Evolutionary conservation across 2,797 vertebrate genomes (phyloP).

Genomic region (Channallabes apus): DNA sequence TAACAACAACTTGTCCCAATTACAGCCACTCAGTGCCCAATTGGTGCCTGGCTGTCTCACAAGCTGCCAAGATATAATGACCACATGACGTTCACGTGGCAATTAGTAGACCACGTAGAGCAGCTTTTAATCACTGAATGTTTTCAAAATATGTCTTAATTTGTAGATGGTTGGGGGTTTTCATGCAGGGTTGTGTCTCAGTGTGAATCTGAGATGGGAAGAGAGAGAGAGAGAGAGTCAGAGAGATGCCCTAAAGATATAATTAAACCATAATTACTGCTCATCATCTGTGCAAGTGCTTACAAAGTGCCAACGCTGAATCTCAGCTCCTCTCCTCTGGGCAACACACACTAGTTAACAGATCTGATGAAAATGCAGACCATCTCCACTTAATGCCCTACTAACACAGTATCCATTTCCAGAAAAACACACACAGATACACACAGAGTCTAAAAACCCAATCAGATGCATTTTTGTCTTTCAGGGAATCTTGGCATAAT

Average conservation of each 20-base stretch:
- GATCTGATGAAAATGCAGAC: constrained; percentile 50
- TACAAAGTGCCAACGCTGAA: constrained; percentile 74
- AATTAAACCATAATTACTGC: constrained; percentile 78
- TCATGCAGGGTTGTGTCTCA: constrained; percentile 35
- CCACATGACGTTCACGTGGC: constrained; percentile 61
- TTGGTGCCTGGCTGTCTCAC: constrained; percentile 61
- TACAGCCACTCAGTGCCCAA: constrained; percentile 72
- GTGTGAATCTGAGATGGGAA: constrained; percentile 5
- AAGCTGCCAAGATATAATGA: constrained; percentile 63
- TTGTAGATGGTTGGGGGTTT: constrained; percentile 45
- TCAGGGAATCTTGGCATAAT: not conserved
- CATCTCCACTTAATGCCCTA: constrained; percentile 49
- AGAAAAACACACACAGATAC: constrained; percentile 11
- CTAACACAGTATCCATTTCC: constrained; percentile 44
- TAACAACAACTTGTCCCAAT: constrained; percentile 75
- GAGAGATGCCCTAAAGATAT: constrained; percentile 74
- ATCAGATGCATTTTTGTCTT: not conserved
- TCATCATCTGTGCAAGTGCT: constrained; percentile 75
- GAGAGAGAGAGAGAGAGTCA: too few species aligned
- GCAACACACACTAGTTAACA: constrained; percentile 52
- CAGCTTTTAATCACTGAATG: constrained; percentile 71
- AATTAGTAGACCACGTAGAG: constrained; percentile 68
- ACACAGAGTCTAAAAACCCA: not conserved
- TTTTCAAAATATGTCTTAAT: constrained; percentile 77
- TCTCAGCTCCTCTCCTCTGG: constrained; percentile 63